Percentiles rank a stretch among this genome's conserved stretches.
phyloP scores from a whole-genome alignment of 2,113 vertebrate genomes.

The Condylura cristata region DNA sequence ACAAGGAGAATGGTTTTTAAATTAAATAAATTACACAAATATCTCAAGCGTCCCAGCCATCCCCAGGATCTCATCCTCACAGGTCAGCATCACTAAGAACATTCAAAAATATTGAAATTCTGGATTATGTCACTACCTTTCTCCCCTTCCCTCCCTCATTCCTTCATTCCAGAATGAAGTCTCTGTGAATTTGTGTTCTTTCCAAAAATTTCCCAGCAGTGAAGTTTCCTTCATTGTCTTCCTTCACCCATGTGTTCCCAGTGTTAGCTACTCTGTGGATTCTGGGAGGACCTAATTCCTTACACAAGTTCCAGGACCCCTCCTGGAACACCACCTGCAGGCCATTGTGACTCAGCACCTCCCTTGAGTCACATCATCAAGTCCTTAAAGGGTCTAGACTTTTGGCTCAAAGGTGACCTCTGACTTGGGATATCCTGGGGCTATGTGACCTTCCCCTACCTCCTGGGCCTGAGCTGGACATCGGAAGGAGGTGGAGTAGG shows the following conservation, averaged over 20 bases:
- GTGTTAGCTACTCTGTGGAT: neutral
- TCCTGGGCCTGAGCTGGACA: constrained; percentile 30
- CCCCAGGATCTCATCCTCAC: neutral
- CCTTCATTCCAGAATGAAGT: neutral
- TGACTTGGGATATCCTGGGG: neutral
- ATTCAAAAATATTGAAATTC: constrained; percentile 69
- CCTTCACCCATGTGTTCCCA: neutral
- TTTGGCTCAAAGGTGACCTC: neutral
- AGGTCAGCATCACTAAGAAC: constrained; percentile 54
- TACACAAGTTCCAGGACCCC: neutral
- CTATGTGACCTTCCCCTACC: constrained; percentile 28
- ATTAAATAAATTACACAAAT: constrained; percentile 88
- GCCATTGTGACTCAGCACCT: neutral
- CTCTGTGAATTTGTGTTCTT: neutral
- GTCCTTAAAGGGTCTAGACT: neutral
- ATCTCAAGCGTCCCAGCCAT: constrained; percentile 65
- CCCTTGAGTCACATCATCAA: neutral
- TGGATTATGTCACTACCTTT: constrained; percentile 45
- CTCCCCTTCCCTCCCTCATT: neutral
- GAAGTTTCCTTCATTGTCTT: neutral
- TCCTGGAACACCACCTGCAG: neutral
- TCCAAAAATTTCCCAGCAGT: neutral
- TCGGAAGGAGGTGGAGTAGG: constrained; percentile 62
- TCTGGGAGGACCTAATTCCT: neutral
- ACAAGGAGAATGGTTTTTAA: constrained; percentile 79